Evolutionary conservation across 1,140 invertebrate genomes (phyloP).

Genomic region (Portunus trituberculatus): DNA sequence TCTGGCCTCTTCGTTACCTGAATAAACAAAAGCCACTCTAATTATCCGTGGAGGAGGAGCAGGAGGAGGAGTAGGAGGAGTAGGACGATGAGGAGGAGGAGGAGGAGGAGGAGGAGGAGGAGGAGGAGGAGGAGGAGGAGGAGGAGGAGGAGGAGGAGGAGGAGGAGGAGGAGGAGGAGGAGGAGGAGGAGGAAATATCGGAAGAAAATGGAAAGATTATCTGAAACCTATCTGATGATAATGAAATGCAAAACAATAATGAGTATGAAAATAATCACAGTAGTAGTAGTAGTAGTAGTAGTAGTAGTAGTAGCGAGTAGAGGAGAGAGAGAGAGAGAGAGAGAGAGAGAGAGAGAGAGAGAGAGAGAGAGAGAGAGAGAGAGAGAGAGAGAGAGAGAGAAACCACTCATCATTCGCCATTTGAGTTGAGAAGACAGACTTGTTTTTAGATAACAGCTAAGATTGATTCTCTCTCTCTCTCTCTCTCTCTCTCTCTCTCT

Average conservation of each 20-base stretch:
- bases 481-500: not conserved
- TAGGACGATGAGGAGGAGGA: not conserved
- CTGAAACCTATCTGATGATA: no score
- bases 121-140: not conserved
- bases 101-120: not conserved
- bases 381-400: not conserved
- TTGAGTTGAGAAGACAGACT: not conserved
- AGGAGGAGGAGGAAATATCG: not conserved
- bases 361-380: not conserved
- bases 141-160: not conserved
- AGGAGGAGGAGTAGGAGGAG: not conserved
- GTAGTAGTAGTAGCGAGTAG: no score
- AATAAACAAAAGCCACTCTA: constrained; percentile 1
- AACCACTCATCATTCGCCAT: not conserved
- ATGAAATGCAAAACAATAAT: no score
- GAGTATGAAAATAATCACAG: no score
- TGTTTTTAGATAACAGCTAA: not conserved
- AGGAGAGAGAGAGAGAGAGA: not conserved
- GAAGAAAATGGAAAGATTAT: no score
- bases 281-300: no score
- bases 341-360: not conserved
- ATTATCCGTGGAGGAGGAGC: not conserved
- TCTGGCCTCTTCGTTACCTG: not conserved
- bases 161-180: not conserved
- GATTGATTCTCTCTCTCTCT: not conserved